phyloP scores from a whole-genome alignment of 2,797 vertebrate genomes.

The Aselliscus stoliczkanus region DNA sequence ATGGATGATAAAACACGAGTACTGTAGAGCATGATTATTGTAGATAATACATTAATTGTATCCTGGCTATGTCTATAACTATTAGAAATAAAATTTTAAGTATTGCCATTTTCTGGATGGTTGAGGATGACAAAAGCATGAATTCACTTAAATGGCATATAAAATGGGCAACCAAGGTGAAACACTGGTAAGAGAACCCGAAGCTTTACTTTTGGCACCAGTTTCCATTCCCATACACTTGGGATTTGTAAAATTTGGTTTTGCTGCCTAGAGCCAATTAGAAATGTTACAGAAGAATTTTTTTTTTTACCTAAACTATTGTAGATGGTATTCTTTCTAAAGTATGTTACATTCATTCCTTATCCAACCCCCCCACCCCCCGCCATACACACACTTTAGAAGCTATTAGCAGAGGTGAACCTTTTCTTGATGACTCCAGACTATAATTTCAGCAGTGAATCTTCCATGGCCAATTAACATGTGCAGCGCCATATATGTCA shows the following conservation, averaged over 20 bases:
- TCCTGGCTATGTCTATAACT: background rate
- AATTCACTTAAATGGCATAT: background rate
- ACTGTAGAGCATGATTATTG: background rate
- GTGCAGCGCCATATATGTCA: background rate
- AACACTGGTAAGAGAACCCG: background rate
- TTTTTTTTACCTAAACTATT: background rate
- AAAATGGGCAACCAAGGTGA: background rate
- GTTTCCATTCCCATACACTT: background rate
- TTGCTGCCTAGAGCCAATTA: background rate
- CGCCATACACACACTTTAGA: too few relatives aligned
- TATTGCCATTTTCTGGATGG: background rate
- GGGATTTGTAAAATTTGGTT: background rate
- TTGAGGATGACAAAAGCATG: background rate
- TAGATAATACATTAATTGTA: background rate
- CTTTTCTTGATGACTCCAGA: background rate
- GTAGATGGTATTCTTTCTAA: background rate
- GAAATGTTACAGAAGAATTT: background rate
- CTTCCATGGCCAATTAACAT: background rate
- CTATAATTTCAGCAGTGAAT: background rate
- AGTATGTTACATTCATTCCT: background rate
- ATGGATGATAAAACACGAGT: background rate
- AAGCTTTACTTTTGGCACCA: background rate
- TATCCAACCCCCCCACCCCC: too few relatives aligned
- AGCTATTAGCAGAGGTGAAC: background rate
- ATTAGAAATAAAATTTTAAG: constrained; percentile 6